Evolutionary conservation across 2,113 vertebrate species (phyloP).

Genomic region (Aspiorhynchus laticeps): DNA sequence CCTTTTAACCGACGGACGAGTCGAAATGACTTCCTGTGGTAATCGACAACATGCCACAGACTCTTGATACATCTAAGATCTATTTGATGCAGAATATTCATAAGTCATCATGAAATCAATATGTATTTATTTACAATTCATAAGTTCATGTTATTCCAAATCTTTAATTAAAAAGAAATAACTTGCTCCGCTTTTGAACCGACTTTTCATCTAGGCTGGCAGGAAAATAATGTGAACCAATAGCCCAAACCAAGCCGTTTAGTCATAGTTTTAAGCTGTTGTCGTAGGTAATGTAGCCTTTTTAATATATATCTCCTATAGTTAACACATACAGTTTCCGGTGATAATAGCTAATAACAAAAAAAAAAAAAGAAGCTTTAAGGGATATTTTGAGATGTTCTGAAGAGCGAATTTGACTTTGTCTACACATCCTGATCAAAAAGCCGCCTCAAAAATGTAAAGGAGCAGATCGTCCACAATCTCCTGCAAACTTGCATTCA

Average conservation of each 20-base stretch:
- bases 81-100: neutral
- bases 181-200: neutral
- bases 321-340: neutral
- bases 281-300: neutral
- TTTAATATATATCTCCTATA: neutral
- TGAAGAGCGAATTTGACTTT: neutral
- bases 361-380: no score
- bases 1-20: neutral
- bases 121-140: neutral
- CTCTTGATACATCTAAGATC: neutral
- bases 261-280: neutral
- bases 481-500: neutral
- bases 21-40: conserved; percentile 8
- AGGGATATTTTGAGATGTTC: neutral
- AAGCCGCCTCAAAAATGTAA: neutral
- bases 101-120: neutral
- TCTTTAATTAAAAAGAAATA: neutral
- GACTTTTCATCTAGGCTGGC: neutral
- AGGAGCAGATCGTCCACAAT: neutral
- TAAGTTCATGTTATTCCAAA: neutral
- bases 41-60: neutral
- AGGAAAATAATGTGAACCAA: neutral
- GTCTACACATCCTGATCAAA: neutral
- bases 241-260: neutral
- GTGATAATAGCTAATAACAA: neutral